Evolutionary conservation across 2,113 vertebrate genomes (phyloP), one percentile per base, ranked within the genome.

Genomic region (Lates calcarifer): DNA sequence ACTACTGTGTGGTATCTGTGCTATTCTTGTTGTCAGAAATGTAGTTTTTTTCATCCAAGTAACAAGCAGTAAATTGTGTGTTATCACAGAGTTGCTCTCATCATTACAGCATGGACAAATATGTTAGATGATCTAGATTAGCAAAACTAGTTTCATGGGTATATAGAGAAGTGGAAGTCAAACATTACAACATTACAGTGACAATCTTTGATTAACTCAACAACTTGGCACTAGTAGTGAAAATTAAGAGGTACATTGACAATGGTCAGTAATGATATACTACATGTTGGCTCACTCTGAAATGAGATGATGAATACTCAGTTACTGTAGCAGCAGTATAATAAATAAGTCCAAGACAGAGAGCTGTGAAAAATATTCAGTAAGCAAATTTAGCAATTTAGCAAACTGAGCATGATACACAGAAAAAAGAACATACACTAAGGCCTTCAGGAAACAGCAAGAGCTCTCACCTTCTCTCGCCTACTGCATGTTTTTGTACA

Each of bases 321-420:
- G 41, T 53, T 56, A 77, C 24, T 2, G 17, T 41, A 82, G 24
- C 58, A 65, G 60, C 39, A 33, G 51, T 39, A 65, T 31, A 51
- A 51, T 71, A 60, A 72, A 83, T 37, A 72, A 64, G 33, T 72
- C 71, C 24, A 65, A 71, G 41, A 77, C 58, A 65, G 26, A 57
- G 24, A 43, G 41, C 15, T 12, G 4, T 6, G 8, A 47, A 17
- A 45, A 73, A n/a, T 35, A 45, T 24, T 61, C 29, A 66, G 31
- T 70, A 31, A 72, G 66, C 60, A 60, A 51, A 35, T 20, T 33
- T 43, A 49, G 49, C 28, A 64, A 57, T 70, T 28, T 22, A 77
- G 58, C 65, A 77, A 24, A 76, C 47, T 63, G 18, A 63, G 39
- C 51, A n/a, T 12, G 49, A 47, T 28, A 37, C 20, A 61, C 28